Evolutionary conservation across 2,113 vertebrate genomes (phyloP).

Genomic region (Aptenodytes forsteri): DNA sequence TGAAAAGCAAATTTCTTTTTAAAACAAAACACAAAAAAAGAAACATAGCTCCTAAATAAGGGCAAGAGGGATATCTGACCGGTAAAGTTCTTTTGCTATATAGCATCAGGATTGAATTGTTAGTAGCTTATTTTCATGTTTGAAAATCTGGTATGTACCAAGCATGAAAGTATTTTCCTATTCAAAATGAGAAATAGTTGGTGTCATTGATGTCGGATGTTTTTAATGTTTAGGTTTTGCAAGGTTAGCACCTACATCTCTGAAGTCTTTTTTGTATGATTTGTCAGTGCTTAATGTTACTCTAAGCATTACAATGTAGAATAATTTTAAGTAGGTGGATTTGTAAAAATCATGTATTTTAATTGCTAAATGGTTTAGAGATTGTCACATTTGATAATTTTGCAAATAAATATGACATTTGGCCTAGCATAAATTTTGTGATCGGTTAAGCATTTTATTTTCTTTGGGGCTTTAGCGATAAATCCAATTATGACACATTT

Average conservation of each 20-base stretch:
- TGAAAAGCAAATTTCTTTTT: neutral
- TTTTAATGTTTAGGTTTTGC: neutral
- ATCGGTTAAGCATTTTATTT: neutral
- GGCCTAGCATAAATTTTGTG: neutral
- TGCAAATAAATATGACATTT: neutral
- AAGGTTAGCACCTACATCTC: neutral
- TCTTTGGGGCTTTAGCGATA: neutral
- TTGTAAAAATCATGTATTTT: neutral
- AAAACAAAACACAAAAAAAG: neutral
- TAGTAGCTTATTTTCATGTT: neutral
- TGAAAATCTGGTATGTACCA: neutral
- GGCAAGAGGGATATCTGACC: neutral
- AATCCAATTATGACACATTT: neutral
- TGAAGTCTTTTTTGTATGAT: neutral
- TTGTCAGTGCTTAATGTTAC: neutral
- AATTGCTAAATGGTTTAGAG: neutral
- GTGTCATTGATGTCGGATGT: neutral
- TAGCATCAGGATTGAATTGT: neutral
- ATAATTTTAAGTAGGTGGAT: neutral
- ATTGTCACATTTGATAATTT: neutral
- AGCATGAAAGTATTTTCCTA: neutral
- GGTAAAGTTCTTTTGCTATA: neutral
- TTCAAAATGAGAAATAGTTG: neutral
- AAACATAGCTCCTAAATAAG: neutral
- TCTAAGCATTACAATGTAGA: neutral